Base-by-base conservation (phyloP, 2,888 invertebrate genomes). In the Cheilosia variabilis region DNA sequence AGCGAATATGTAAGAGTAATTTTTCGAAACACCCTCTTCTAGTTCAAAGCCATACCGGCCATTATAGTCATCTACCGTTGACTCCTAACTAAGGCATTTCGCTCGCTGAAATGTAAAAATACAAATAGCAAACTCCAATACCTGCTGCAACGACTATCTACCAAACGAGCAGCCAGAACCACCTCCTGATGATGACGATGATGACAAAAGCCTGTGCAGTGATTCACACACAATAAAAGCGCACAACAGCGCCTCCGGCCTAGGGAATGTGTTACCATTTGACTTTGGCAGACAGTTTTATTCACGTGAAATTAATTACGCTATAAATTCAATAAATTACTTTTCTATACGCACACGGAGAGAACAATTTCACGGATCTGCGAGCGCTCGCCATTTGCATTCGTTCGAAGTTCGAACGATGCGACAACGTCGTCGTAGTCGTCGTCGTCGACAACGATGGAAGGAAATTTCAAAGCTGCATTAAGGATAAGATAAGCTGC, bases 241-340 rank as follows among this genome's bases (percentile, higher is more conserved):
- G 37, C 17, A 15, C 55, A 41, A 53, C 53, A 66, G 37, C 45
- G 52, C 52, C 52, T 50, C 52, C 43, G 24, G 47, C 80, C 75
- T 66, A 72, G 79, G 71, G 80, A 88, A 88, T 88, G 87, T 88
- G 87, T 87, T 86, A 87, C 84, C 80, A 87, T 87, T 88, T 86
- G 87, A 87, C 87, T 87, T 72, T 58, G 79, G 71, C 65, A 78
- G 87, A 88, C 88, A 87, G 84, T 87, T 87, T 87, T 88, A 88
- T 88, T 88, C 88, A 86, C 81, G 82, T 87, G 87, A 88, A 88
- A 88, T 88, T 88, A 88, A 88, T 88, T 88, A 88, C 87, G 82
- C 76, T 87, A 88, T 88, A 88, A 88, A 88, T 87, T 88, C 87
- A 81, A 88, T 88, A 88, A 88, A 88, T 88, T 88, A 88, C 87